Evolutionary conservation across 1,140 invertebrate species (phyloP).

Genomic region (Tyrophagus putrescentiae): DNA sequence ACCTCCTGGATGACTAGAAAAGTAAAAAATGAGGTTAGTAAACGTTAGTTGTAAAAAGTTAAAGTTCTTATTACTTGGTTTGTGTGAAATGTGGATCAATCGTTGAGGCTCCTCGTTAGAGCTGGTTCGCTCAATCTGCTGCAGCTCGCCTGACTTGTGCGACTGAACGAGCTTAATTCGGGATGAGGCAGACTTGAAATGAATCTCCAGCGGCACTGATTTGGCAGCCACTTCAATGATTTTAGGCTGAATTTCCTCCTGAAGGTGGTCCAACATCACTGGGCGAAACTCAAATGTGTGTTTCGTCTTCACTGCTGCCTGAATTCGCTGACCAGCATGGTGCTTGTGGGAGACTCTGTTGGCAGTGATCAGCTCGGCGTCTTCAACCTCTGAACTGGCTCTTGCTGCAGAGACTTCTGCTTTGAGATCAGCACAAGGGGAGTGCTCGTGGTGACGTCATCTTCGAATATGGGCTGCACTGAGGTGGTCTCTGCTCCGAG

Average conservation of each 20-base stretch:
- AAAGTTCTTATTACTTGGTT: too few relatives aligned
- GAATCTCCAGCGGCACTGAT: slow-evolving; percentile 11
- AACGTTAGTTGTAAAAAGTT: too few relatives aligned
- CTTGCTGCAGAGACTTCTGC: too few relatives aligned
- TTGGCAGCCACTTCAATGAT: slow-evolving; percentile 16
- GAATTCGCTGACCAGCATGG: background rate
- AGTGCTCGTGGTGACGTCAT: background rate
- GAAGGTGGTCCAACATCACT: background rate
- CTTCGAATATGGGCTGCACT: background rate
- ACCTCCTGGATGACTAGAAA: slow-evolving; percentile 8
- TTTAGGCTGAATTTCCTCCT: slow-evolving; percentile 10
- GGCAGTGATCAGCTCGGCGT: background rate
- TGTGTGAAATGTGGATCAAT: slow-evolving; percentile 1
- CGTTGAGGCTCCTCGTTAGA: slow-evolving; percentile 18
- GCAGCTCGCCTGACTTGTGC: background rate
- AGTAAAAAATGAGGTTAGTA: too few relatives aligned
- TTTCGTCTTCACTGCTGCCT: slow-evolving; percentile 16
- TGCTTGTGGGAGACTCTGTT: background rate
- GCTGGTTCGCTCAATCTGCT: background rate
- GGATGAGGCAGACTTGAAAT: slow-evolving; percentile 15
- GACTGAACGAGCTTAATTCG: slow-evolving; percentile 13
- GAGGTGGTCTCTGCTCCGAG: background rate
- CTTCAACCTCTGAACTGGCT: background rate
- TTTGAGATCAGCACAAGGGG: too few relatives aligned
- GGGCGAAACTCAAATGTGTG: slow-evolving; percentile 18